Percentiles rank a stretch among this genome's conserved stretches.
These are phyloP conservation scores for Heteromormyrus szaboi DNA, from an alignment of 2,797 vertebrate species.

Conservation along the genomic window DNA sequence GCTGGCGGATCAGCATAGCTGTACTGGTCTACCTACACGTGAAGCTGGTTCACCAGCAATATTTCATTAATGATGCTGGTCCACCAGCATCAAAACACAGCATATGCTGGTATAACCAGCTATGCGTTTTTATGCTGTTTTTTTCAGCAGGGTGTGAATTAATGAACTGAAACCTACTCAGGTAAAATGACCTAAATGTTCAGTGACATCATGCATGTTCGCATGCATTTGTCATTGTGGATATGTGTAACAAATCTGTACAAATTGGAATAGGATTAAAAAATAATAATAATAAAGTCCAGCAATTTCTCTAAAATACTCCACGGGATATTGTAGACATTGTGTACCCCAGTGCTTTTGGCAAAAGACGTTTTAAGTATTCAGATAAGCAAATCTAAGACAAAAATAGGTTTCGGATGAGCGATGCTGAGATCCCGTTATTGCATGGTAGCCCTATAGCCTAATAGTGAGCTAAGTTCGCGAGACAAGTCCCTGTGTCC, in stretches of 20 bases:
- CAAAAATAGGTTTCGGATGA: neutral
- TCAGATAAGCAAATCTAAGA: neutral
- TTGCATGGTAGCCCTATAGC: neutral
- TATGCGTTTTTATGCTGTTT: neutral
- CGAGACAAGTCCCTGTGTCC: neutral
- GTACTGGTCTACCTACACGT: neutral
- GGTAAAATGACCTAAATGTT: neutral
- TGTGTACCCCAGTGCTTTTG: neutral
- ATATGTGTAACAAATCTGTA: neutral
- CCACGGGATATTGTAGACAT: neutral
- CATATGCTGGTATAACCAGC: neutral
- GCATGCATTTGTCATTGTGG: neutral
- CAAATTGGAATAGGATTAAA: neutral
- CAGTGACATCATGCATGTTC: neutral
- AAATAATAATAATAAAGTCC: neutral
- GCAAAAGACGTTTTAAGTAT: neutral
- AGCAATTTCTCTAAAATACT: neutral
- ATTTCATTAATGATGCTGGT: neutral
- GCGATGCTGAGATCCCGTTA: neutral
- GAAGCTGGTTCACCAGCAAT: neutral
- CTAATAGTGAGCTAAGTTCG: neutral
- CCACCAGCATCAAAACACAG: neutral
- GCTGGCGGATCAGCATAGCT: neutral
- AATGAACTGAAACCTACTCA: neutral
- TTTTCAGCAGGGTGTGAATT: neutral